Percentiles rank a stretch among this genome's conserved stretches.
Conservation (phyloP, 2,888 invertebrate genomes). For the Drosophila kambysellisi region DNA sequence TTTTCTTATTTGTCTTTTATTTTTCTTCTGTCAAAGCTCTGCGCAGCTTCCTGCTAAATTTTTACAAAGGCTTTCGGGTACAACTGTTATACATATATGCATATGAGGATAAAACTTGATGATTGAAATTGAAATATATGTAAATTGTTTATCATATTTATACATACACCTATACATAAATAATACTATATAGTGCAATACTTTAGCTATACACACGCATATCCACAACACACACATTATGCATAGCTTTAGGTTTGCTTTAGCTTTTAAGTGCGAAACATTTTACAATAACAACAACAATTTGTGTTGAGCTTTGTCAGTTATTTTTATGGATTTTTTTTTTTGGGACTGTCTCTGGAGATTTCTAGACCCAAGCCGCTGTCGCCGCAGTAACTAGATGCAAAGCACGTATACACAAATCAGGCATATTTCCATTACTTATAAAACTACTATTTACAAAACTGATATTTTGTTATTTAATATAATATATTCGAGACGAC, state of each 20-base stretch:
- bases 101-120: slow-evolving; percentile 23
- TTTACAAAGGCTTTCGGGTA: slow-evolving; percentile 37
- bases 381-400: slow-evolving; percentile 37
- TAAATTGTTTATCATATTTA: slow-evolving; percentile 71
- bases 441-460: slow-evolving; percentile 21
- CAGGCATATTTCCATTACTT: slow-evolving; percentile 15
- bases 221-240: slow-evolving; percentile 31
- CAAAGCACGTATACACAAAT: slow-evolving; percentile 58
- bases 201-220: slow-evolving; percentile 57
- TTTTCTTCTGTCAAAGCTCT: slow-evolving; percentile 9
- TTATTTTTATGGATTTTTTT: slow-evolving; percentile 17
- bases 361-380: slow-evolving; percentile 56
- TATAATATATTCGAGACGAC: slow-evolving; percentile 15
- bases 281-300: slow-evolving; percentile 35
- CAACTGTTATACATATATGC: slow-evolving; percentile 14
- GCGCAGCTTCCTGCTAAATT: slow-evolving; percentile 19
- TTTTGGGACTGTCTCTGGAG: slow-evolving; percentile 54
- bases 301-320: slow-evolving; percentile 49
- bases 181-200: slow-evolving; percentile 72
- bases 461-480: slow-evolving; percentile 29
- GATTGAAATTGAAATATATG: slow-evolving; percentile 49
- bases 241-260: slow-evolving; percentile 70
- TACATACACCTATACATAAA: slow-evolving; percentile 44
- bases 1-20: slow-evolving; percentile 6
- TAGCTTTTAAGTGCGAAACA: slow-evolving; percentile 42